Percentiles rank a stretch among this genome's conserved stretches.
These are phyloP conservation scores for Falco rusticolus DNA, from an alignment of 2,797 vertebrate genomes.

Conservation along the genomic window DNA sequence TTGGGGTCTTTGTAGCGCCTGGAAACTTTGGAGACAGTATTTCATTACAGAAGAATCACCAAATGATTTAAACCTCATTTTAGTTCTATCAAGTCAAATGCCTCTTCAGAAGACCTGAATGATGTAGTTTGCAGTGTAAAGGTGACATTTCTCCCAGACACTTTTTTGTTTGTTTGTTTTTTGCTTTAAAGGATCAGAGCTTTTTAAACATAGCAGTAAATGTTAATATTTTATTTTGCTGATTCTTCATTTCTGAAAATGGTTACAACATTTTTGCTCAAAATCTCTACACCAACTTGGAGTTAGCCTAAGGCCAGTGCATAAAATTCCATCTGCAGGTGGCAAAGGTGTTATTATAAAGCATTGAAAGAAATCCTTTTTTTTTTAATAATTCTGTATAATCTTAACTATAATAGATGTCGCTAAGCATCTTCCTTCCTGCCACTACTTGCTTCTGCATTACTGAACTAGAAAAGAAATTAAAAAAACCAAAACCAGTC, in stretches of 20 bases:
- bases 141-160: neutral
- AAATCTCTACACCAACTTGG: neutral
- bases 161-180: neutral
- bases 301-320: neutral
- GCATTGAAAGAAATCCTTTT: neutral
- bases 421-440: neutral
- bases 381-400: neutral
- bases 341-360: neutral
- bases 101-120: neutral
- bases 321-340: neutral
- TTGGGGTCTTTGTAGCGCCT: neutral
- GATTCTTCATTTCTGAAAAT: constrained; percentile 7
- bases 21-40: neutral
- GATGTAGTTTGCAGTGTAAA: neutral
- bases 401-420: neutral
- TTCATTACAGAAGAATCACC: neutral
- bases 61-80: neutral
- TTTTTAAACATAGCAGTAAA: neutral
- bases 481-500: neutral
- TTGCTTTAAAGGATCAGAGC: neutral
- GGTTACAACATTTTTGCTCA: neutral
- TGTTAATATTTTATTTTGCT: neutral
- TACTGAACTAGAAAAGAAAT: neutral
- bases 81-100: neutral
- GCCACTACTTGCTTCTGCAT: neutral